A percentile compares a stretch with the other conserved stretches of the same genome.
Conservation (phyloP, 2,797 vertebrate genomes). For the Carapus acus region DNA sequence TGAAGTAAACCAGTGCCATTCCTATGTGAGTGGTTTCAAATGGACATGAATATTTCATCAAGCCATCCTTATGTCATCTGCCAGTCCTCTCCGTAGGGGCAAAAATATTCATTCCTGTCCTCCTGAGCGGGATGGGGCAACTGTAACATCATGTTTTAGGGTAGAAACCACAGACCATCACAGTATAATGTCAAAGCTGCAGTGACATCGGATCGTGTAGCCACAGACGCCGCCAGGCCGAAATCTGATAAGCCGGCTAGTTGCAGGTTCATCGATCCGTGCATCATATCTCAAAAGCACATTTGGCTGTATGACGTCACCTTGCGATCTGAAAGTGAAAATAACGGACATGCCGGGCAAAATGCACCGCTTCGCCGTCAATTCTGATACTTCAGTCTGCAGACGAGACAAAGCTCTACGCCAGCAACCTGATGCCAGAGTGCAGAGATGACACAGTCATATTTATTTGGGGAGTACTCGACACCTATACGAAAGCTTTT, state of each 20-base stretch:
- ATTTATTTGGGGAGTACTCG: too few relatives aligned
- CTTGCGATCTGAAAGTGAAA: constrained; percentile 24
- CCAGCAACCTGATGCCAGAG: too few relatives aligned
- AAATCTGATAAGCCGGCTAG: constrained; percentile 59
- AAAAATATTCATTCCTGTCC: constrained; percentile 59
- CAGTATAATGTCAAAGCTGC: background rate
- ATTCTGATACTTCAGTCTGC: background rate
- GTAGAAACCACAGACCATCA: constrained; percentile 26
- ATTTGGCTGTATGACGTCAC: constrained; percentile 35
- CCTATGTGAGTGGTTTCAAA: constrained; percentile 56
- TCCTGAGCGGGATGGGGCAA: constrained; percentile 43
- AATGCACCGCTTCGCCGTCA: background rate
- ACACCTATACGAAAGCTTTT: too few relatives aligned
- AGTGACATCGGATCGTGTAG: constrained; percentile 25
- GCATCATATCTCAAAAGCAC: constrained; percentile 43
- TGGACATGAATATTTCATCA: constrained; percentile 69
- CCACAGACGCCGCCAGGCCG: constrained; percentile 36
- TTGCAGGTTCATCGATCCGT: constrained; percentile 59
- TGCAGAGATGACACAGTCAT: too few relatives aligned
- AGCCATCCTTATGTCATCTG: constrained; percentile 52
- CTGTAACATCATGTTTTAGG: constrained; percentile 27
- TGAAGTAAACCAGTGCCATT: constrained; percentile 51
- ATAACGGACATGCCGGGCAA: constrained; percentile 1
- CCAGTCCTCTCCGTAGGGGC: constrained; percentile 29
- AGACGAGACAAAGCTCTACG: too few relatives aligned